Base-by-base conservation (phyloP, 2,888 invertebrate species). In the Allolobophora icterica region DNA sequence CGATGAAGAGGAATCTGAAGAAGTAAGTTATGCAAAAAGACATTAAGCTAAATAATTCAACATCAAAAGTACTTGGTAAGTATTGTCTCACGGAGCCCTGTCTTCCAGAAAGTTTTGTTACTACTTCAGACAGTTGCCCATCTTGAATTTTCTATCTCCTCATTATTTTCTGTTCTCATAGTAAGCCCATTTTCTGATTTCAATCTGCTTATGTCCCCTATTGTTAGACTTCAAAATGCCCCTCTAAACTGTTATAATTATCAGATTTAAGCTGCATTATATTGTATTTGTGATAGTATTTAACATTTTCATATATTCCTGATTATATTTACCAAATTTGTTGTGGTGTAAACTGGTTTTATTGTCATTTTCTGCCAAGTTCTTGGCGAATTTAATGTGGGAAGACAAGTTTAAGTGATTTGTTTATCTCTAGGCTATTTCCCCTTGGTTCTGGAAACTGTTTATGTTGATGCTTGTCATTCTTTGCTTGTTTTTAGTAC, bases 1-100 rank as follows among this genome's bases (percentile, higher is more conserved):
- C 84, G 94, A 95, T 40, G 92, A 94, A 92, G 93, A 93, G 33
- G 94, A 94, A 90, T 93, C 93, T 71, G 93, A 94, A 90, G 94
- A 94, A 90, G 92, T 92, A 90, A 90, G 89, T 35, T 91, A 93
- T 89, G 24, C 40, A 24, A 87, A 87, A 87, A 38, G 84, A 87
- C 19, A 30, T 87, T 87, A 21, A 87, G 35, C 38, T 89, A 89
- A 89, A 89, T 40, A 89, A 38, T 35, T 38, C 35, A n/a, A 30
- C 11, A 87, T 87, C 17, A 38, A 3, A 24, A n/a, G 19, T 87
- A 40, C 33, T 30, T 38, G 40, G 24, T 71, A 8, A 8, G 71
- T 71, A 71, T 30, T 8, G 11, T n/a, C 71, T 71, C 0, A 0
- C n/a, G 24, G 24, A n/a, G n/a, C n/a, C n/a, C 52, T 52, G 21